Evolutionary conservation across 2,888 invertebrate species (phyloP).

Genomic region (Alviniconcha strummeri): DNA sequence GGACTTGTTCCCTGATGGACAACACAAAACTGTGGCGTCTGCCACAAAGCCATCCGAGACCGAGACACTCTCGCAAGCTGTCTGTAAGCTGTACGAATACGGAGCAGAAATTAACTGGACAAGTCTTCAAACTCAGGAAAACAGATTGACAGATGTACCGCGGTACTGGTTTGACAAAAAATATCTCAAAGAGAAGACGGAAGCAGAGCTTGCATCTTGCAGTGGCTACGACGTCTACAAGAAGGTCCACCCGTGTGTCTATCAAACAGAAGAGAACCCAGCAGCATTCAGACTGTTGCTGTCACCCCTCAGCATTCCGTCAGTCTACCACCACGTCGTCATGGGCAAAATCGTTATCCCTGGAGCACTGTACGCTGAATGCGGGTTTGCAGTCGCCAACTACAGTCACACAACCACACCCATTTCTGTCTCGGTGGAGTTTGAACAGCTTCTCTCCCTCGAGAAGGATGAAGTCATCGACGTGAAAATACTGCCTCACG

Average conservation of each 20-base stretch:
- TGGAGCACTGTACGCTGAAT: slow-evolving; percentile 51
- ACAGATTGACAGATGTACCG: slow-evolving; percentile 43
- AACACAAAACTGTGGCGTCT: too few relatives aligned
- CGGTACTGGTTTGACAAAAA: slow-evolving; percentile 45
- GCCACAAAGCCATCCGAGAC: too few relatives aligned
- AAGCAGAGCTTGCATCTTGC: slow-evolving; percentile 24
- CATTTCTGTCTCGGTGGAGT: too few relatives aligned
- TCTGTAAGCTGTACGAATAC: slow-evolving; percentile 41
- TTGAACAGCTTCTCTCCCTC: too few relatives aligned
- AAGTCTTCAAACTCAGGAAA: slow-evolving; percentile 31
- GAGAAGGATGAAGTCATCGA: too few relatives aligned
- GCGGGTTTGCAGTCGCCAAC: slow-evolving; percentile 47
- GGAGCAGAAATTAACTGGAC: slow-evolving; percentile 42
- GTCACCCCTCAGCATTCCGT: slow-evolving; percentile 28
- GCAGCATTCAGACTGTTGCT: slow-evolving; percentile 25
- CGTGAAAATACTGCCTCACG: too few relatives aligned
- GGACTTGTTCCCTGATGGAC: too few relatives aligned
- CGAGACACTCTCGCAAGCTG: too few relatives aligned
- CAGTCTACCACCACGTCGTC: slow-evolving; percentile 50
- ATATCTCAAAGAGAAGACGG: slow-evolving; percentile 3
- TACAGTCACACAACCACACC: slow-evolving; percentile 8
- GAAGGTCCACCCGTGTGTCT: slow-evolving; percentile 34
- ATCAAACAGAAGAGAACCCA: slow-evolving; percentile 26
- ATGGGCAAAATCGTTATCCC: slow-evolving; percentile 46
- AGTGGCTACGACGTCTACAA: slow-evolving; percentile 30